Conservation (phyloP, 2,113 vertebrate genomes). For the Nipponia nippon region DNA sequence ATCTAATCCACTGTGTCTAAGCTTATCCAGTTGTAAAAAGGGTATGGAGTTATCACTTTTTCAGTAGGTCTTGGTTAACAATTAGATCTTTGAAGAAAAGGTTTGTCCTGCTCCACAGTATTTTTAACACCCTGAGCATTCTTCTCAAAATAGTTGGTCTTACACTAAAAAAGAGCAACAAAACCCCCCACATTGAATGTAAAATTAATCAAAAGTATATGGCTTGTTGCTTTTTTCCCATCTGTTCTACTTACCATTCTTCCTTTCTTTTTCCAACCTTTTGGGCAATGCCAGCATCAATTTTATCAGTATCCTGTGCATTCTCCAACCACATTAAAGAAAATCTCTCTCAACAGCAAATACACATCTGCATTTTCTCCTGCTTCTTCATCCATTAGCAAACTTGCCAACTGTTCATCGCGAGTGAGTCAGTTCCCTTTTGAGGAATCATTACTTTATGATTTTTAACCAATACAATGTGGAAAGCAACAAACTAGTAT, state of each 20-base stretch:
- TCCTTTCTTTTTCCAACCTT: neutral
- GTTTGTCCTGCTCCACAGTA: neutral
- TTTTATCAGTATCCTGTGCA: neutral
- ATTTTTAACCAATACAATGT: neutral
- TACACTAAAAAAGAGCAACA: neutral
- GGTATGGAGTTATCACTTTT: neutral
- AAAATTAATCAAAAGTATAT: neutral
- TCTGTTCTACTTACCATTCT: neutral
- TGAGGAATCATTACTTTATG: neutral
- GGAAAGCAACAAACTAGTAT: neutral
- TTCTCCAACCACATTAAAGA: neutral
- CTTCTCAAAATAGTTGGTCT: neutral
- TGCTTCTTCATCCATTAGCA: neutral
- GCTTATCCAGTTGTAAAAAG: neutral
- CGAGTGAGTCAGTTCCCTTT: neutral
- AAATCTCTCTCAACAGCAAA: neutral
- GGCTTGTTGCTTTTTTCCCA: accelerated
- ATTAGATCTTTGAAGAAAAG: neutral
- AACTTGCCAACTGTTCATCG: neutral
- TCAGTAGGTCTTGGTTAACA: neutral
- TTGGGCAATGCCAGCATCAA: neutral
- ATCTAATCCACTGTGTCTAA: neutral
- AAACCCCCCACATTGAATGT: neutral
- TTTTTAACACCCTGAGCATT: neutral
- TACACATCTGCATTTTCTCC: neutral